Percentiles rank a stretch among this genome's conserved stretches.
Evolutionary conservation across 23 tunicate species (phyloP).

Genomic region (Botrylloides violaceus): DNA sequence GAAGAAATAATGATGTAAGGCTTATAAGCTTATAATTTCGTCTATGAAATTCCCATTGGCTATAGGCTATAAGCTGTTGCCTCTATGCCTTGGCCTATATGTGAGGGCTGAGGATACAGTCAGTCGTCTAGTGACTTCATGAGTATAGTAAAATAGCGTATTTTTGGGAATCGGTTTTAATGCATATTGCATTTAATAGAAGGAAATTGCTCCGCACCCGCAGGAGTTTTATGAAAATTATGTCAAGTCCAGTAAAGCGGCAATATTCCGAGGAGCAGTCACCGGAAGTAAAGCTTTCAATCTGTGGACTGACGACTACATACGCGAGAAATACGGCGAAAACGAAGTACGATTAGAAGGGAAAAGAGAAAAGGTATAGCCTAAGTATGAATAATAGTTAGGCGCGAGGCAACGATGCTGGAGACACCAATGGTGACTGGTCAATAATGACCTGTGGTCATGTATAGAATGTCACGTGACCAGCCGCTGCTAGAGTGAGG

Average conservation of each 20-base stretch:
- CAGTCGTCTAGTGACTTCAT: not conserved
- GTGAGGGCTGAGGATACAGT: too few relatives aligned
- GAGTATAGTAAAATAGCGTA: not conserved
- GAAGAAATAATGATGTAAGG: too few relatives aligned
- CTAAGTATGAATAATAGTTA: too few relatives aligned
- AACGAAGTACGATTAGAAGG: constrained; percentile 76
- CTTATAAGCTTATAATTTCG: too few relatives aligned
- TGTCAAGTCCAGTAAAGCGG: constrained; percentile 64
- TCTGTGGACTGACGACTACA: constrained; percentile 57
- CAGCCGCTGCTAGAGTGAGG: too few relatives aligned
- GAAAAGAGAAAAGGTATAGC: constrained; percentile 68
- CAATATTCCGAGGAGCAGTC: constrained; percentile 56
- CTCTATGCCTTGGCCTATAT: not conserved
- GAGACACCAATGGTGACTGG: too few relatives aligned
- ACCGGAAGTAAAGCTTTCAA: constrained; percentile 30
- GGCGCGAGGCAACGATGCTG: too few relatives aligned
- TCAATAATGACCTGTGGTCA: too few relatives aligned
- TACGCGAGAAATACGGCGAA: constrained; percentile 51
- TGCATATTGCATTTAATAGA: constrained; percentile 20
- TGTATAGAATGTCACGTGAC: too few relatives aligned
- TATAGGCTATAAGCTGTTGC: too few relatives aligned
- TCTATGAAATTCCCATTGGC: too few relatives aligned
- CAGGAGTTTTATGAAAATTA: constrained; percentile 52
- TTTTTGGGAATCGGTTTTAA: not conserved
- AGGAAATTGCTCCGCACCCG: constrained; percentile 56